Percentiles rank a stretch among this genome's conserved stretches.
phyloP scores from a whole-genome alignment of 2,113 vertebrate species.

The Synodontis membranacea region DNA sequence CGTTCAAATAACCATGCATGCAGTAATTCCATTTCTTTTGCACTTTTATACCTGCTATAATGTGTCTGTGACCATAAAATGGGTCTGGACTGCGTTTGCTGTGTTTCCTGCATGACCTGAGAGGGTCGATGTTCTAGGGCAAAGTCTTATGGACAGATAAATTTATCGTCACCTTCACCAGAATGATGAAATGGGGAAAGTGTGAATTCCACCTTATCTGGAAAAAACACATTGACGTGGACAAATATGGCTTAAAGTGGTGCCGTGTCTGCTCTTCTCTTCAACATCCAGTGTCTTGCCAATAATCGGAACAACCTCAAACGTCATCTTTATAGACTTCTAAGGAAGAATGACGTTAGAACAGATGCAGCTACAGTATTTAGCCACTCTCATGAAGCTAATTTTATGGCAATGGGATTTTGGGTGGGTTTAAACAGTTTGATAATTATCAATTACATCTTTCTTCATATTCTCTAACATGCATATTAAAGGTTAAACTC shows the following conservation, averaged over 20 bases:
- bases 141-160: not conserved
- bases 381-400: not conserved
- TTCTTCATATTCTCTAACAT: not conserved
- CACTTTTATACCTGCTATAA: not conserved
- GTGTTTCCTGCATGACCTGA: not conserved
- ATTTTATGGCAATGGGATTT: too few species aligned
- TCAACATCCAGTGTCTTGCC: too few species aligned
- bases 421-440: not conserved
- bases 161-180: constrained; percentile 14
- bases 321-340: not conserved
- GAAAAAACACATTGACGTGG: not conserved
- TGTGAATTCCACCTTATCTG: not conserved
- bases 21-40: not conserved
- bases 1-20: not conserved
- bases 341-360: not conserved
- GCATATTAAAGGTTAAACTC: not conserved
- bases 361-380: not conserved
- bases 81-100: not conserved
- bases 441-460: not conserved
- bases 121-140: not conserved
- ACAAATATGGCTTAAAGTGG: not conserved
- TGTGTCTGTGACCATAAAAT: not conserved
- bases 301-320: not conserved
- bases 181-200: not conserved
- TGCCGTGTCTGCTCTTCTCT: not conserved